These are phyloP conservation scores for Rhorus exstirpatorius DNA, from an alignment of 2,888 invertebrate genomes.

Conservation along the genomic window DNA sequence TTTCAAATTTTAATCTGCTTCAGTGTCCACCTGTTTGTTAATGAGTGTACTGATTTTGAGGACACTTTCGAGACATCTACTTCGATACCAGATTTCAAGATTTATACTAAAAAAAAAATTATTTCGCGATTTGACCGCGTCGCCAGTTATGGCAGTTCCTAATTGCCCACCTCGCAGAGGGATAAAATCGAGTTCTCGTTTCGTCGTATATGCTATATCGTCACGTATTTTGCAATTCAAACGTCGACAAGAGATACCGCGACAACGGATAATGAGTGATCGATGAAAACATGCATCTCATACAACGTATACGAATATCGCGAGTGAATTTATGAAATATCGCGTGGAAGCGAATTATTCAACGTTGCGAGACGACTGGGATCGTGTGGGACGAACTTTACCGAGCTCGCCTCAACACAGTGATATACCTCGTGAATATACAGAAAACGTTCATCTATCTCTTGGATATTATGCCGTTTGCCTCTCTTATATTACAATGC, in stretches of 20 bases:
- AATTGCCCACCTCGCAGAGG: constrained; percentile 4
- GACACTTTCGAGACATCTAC: no score
- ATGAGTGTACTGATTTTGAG: no score
- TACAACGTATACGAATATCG: constrained; percentile 29
- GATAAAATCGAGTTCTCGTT: background rate
- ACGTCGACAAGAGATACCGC: constrained; percentile 43
- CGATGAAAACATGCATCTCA: constrained; percentile 56
- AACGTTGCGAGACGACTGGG: constrained; percentile 51
- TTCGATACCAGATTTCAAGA: no score
- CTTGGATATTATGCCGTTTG: constrained; percentile 57
- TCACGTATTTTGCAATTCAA: constrained; percentile 65
- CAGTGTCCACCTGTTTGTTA: no score
- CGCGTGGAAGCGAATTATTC: constrained; percentile 44
- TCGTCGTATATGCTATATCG: constrained; percentile 33
- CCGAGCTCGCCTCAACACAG: background rate
- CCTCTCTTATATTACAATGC: constrained; percentile 52
- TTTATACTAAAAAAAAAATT: no score
- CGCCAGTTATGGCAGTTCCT: background rate
- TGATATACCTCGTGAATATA: constrained; percentile 14
- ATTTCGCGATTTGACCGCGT: no score
- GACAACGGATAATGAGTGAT: constrained; percentile 63
- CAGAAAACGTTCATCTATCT: constrained; percentile 57
- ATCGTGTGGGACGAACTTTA: constrained; percentile 56
- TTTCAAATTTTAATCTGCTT: no score
- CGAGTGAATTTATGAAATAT: constrained; percentile 40